Base-by-base conservation (phyloP, 2,113 vertebrate genomes). In the Petroica traversi region DNA sequence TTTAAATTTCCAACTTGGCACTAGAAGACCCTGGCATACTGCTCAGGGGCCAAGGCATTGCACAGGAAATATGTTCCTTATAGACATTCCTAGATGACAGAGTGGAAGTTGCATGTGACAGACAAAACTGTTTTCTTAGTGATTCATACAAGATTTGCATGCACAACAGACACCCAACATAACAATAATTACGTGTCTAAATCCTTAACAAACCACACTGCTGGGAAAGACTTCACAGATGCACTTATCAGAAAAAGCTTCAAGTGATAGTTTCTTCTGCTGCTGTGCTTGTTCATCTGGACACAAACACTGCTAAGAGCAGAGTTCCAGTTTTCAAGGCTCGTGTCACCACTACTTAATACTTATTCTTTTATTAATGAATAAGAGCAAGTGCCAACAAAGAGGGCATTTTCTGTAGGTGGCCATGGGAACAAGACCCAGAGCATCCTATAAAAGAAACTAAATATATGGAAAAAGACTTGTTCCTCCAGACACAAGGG, bases 141-240 rank as follows among this genome's bases (percentile, higher is more conserved):
- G 93, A 95, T 85, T 93, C 92, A 93, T 55, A 29, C 54, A 52
- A 76, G 66, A 93, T 92, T 91, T 93, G 55, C 57, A 72, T 88
- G 66, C 66, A 51, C 49, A 89, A 74, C 33, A 96, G 86, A 89
- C 77, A 96, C 75, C 19, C 45, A 89, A 73, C 15, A 38, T 24
- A 78, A 88, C n/a, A 88, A 79, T 77, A 96, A 91, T 92, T 93
- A 78, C 72, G 72, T 45, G 33, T 51, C n/a, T 85, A 91, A 85
- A 76, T 67, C 51, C 59, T 91, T 88, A 88, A 80, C 66, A 93
- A 94, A 75, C 68, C 78, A 82, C 29, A 66, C 8, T 58, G 59
- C 76, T 54, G 14, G 58, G 59, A 86, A 68, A 81, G 46, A 31
- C 45, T 85, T 93, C 59, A 75, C n/a, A 74, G 46, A 49, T 69